A percentile compares a stretch with the other conserved stretches of the same genome.
These are phyloP conservation scores for Caenorhabditis doughertyi DNA, from an alignment of 2,888 invertebrate genomes.

Conservation along the genomic window DNA sequence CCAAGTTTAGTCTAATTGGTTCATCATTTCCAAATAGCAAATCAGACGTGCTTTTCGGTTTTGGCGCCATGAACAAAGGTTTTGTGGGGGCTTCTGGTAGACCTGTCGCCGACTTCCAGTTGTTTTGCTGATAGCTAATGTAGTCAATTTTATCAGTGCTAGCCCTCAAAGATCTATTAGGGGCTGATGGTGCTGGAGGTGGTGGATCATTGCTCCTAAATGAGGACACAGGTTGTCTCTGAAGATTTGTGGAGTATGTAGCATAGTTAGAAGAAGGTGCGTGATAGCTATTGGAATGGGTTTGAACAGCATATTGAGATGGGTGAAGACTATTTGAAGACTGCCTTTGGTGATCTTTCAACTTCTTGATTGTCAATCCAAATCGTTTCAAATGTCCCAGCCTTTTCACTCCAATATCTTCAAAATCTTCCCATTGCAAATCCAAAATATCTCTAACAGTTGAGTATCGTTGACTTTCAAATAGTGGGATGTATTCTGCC, in stretches of 20 bases:
- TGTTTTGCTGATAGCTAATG: slow-evolving; percentile 1
- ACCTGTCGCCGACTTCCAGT: slow-evolving; percentile 15
- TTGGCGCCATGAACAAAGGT: not conserved
- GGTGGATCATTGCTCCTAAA: slow-evolving; percentile 65
- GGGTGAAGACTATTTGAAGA: not conserved
- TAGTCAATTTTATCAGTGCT: slow-evolving; percentile 47
- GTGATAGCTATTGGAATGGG: slow-evolving; percentile 8
- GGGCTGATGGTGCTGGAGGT: slow-evolving; percentile 65
- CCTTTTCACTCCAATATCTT: slow-evolving; percentile 89
- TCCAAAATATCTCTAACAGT: slow-evolving; percentile 94
- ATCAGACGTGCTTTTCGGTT: slow-evolving; percentile 26
- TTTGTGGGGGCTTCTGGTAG: not conserved
- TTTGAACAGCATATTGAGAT: not conserved
- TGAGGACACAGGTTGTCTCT: not conserved
- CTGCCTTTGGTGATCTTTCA: slow-evolving; percentile 83
- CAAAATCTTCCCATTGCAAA: slow-evolving; percentile 98
- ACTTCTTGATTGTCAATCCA: slow-evolving; percentile 95
- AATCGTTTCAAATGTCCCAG: slow-evolving; percentile 98
- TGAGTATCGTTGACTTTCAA: slow-evolving; percentile 94
- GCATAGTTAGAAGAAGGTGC: not conserved
- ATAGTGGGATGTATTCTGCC: slow-evolving; percentile 93
- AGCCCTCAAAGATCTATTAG: not conserved
- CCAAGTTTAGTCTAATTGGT: slow-evolving; percentile 66
- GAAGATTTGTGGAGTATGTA: not conserved
- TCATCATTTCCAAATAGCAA: slow-evolving; percentile 15